phyloP scores from a whole-genome alignment of 2,797 vertebrate genomes.

The Siniperca scherzeri region DNA sequence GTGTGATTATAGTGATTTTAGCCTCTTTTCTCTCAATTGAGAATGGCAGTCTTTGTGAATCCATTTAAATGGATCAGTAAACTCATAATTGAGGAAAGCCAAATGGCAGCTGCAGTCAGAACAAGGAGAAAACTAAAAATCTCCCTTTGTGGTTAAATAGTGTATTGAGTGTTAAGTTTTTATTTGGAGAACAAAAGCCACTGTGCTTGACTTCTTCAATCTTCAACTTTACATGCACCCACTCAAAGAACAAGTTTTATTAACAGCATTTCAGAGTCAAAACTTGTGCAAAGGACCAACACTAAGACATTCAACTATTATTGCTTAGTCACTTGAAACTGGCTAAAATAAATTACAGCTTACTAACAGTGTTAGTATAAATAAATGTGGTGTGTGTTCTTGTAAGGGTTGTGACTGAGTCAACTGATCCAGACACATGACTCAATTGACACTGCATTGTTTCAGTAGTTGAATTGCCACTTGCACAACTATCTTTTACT shows the following conservation, averaged over 20 bases:
- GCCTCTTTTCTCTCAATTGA: neutral
- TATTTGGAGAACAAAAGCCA: neutral
- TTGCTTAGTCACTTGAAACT: slow-evolving; percentile 32
- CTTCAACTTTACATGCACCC: rapidly evolving
- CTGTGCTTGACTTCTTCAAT: neutral
- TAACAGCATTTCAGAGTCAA: slow-evolving; percentile 5
- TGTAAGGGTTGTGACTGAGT: neutral
- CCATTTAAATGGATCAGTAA: neutral
- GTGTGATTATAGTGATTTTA: neutral
- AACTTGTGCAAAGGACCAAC: slow-evolving; percentile 12
- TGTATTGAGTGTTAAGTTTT: neutral
- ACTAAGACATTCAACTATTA: slow-evolving; percentile 29
- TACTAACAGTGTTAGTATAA: neutral
- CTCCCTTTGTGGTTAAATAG: neutral
- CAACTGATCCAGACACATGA: neutral
- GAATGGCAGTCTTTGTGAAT: neutral
- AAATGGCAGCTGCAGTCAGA: slow-evolving; percentile 11
- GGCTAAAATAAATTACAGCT: neutral
- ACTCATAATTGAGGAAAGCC: neutral
- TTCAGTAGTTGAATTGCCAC: neutral
- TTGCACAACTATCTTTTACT: neutral
- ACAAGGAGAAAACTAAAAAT: neutral
- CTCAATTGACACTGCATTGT: neutral
- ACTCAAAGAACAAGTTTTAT: neutral
- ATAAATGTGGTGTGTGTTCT: neutral